Conservation (phyloP, 2,888 invertebrate genomes). For the Acleris cristana region DNA sequence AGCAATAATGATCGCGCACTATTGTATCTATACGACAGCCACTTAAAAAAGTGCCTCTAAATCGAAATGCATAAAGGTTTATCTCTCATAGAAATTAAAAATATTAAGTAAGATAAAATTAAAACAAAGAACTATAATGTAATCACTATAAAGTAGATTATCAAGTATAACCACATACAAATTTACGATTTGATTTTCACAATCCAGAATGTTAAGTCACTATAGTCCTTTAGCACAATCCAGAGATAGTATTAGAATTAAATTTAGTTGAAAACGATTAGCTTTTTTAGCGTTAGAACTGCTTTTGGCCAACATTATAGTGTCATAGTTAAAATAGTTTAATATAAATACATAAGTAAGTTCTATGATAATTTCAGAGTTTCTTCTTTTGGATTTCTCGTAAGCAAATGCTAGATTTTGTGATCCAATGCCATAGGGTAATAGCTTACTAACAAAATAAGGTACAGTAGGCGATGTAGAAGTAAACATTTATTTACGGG, state of each 20-base stretch:
- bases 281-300: constrained; percentile 78
- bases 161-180: constrained; percentile 41
- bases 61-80: constrained; percentile 58
- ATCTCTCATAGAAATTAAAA: constrained; percentile 52
- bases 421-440: constrained; percentile 71
- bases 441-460: constrained; percentile 59
- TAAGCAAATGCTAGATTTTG: constrained; percentile 72
- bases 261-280: constrained; percentile 58
- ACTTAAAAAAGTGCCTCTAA: constrained; percentile 76
- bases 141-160: constrained; percentile 28
- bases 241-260: constrained; percentile 62
- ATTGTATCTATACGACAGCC: constrained; percentile 59
- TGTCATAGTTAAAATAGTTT: constrained; percentile 63
- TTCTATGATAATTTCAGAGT: constrained; percentile 56
- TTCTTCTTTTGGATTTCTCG: constrained; percentile 58
- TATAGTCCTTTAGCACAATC: constrained; percentile 66
- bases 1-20: constrained; percentile 66
- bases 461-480: constrained; percentile 59
- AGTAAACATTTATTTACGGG: constrained; percentile 68
- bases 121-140: constrained; percentile 44
- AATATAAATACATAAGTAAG: constrained; percentile 58
- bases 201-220: constrained; percentile 57
- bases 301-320: constrained; percentile 79
- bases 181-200: constrained; percentile 54
- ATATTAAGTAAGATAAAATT: constrained; percentile 47